Conservation (phyloP, 2,113 vertebrate genomes). For the Rana temporaria region DNA sequence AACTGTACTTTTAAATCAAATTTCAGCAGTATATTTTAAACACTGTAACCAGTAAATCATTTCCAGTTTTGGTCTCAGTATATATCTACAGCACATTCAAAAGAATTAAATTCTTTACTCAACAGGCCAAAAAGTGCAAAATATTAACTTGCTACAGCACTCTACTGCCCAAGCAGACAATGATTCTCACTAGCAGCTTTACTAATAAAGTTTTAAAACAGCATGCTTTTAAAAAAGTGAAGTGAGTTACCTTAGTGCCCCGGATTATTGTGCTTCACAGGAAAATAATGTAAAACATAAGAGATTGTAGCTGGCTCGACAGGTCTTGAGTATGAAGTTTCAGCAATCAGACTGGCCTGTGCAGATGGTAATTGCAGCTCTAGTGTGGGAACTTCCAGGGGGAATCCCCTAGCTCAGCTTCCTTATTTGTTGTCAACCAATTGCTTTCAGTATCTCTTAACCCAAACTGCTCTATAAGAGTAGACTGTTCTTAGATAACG, state of each 20-base stretch:
- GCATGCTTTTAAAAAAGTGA: too few relatives aligned
- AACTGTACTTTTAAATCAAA: too few relatives aligned
- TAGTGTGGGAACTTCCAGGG: slow-evolving; percentile 78
- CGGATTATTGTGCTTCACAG: background rate
- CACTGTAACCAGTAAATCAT: too few relatives aligned
- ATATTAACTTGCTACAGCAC: too few relatives aligned
- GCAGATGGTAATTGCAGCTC: slow-evolving; percentile 63
- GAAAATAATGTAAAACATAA: background rate
- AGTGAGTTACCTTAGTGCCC: background rate
- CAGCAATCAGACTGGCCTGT: slow-evolving; percentile 53
- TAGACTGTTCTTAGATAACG: slow-evolving; percentile 39
- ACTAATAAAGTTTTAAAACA: too few relatives aligned
- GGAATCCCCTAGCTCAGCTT: slow-evolving; percentile 77
- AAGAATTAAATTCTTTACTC: too few relatives aligned
- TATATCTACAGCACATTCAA: too few relatives aligned
- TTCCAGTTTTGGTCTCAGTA: too few relatives aligned
- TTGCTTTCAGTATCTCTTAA: slow-evolving; percentile 57
- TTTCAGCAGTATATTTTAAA: too few relatives aligned
- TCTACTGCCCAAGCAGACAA: too few relatives aligned
- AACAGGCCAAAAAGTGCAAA: too few relatives aligned
- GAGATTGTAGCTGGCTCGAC: background rate
- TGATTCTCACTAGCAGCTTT: too few relatives aligned
- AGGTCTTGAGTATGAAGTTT: background rate
- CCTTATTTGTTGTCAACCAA: slow-evolving; percentile 71
- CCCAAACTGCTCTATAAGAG: slow-evolving; percentile 18